Evolutionary conservation across 2,888 invertebrate species (phyloP), one percentile per base, ranked within the genome.

Genomic region (Acanthacorydalis orientalis): DNA sequence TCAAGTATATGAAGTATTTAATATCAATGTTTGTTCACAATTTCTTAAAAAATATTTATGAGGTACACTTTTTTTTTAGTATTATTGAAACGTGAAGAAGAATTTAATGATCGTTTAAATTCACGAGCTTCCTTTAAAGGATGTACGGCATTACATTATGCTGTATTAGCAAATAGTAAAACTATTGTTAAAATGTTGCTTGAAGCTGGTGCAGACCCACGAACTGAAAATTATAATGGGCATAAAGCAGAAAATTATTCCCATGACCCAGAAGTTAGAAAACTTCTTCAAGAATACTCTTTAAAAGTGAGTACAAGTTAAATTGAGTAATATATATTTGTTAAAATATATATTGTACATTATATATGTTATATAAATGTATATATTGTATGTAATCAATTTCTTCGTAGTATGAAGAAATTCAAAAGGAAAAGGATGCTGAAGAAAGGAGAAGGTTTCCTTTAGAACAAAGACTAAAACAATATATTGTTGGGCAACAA

Each of bases 131-230:
- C 80, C 8, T 91, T 87, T 64, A 72, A 78, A 53, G 90, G 88
- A 33, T 89, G 87, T 67, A 90, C 91, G 48, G 79, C 90, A 44
- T 70, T 92, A 53, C 91, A 92, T 65, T 92, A 92, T 69, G 90
- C 91, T 9, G 86, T 81, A 45, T 68, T 92, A 41, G 74, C 77
- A 2, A 82, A 89, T 66, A 77, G 81, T 53, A 58, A 69, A 3
- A 70, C 70, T 16, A 71, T 77, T 35, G 77, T 83, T 7, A 68
- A 73, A 57, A 64, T 75, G 37, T 69, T 91, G 46, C 65, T 91
- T 10, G 76, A 80, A 50, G 73, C 72, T 55, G 88, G 88, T 51
- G 83, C 83, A 2, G 75, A 84, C 69, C 84, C 84, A 7, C 74
- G 76, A 11, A 63, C 76, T 50, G 78, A 82, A 58, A 89, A 86